Evolutionary conservation across 35 echinoderm and acorn worm genomes (phyloP), one percentile per base, ranked within the genome.

Genomic region (Diadema setosum): DNA sequence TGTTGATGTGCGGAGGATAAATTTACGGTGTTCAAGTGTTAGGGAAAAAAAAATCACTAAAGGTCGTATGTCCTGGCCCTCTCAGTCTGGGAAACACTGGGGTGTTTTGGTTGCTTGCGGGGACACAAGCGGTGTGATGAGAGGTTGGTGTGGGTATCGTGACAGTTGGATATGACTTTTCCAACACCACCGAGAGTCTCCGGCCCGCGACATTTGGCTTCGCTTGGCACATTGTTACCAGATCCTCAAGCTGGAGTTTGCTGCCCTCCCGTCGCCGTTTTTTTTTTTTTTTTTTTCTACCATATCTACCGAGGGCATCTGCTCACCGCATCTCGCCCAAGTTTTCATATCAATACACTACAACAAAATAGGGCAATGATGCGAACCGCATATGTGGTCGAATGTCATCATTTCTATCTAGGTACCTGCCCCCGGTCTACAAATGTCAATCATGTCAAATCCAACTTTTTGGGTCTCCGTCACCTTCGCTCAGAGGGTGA

Each of bases 401-500:
- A 67, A 67, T 67, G 63, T 67, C 63, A 67, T 67, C 63, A 67
- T 67, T 67, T 67, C 37, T 67, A 67, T 67, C 63, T 67, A 67
- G 63, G 63, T 34, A 67, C 16, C n/a, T 67, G 63, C 63, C 63
- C 63, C 63, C 24, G 63, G 63, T 67, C 63, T 34, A 67, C 24
- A 67, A 3, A 67, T 67, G 63, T 34, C 63, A 67, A 67, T 67
- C 63, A 67, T 30, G 29, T 12, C 25, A 34, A 33, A 67, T 5
- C 63, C 63, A 67, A 4, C 27, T 7, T 0, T 67, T 67, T 16
- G n/a, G n/a, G 29, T 67, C 63, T 67, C 63, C 37, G 63, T 34
- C 63, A 67, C 30, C 30, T 29, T 18, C 37, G 8, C 37, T 18
- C n/a, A 32, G 8, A 67, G 15, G 12, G 29, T 34, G 30, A 33